Base-by-base conservation (phyloP, 53 echinoderm and acorn worm genomes). In the Temnopleurus reevesii region DNA sequence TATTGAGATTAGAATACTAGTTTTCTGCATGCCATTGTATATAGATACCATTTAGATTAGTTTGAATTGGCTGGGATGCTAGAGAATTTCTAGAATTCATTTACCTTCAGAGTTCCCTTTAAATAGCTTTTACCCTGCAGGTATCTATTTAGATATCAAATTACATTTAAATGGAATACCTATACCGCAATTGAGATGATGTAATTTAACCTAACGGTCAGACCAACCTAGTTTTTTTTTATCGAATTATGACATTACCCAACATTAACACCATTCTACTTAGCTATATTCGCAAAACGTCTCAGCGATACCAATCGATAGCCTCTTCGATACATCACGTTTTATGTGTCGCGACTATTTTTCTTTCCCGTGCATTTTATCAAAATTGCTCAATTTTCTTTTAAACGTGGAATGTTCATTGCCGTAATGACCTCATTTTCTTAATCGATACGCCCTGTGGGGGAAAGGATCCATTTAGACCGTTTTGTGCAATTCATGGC, bases 361-460 rank as follows among this genome's bases (percentile, higher is more conserved):
- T 63, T 17, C 34, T 56, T 63, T 63, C 63, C 33, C 63, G 63
- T 18, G 30, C 63, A 33, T 63, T 63, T 63, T 63, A 63, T 63
- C 63, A 30, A 63, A 63, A 63, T 63, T 63, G 63, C 63, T 31
- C 63, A 63, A 33, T 33, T 63, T 63, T n/a, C n/a, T n/a, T 18
- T 12, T 33, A 63, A 63, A 12, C 31, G 63, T 63, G 31, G 13
- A 33, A 63, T 63, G 63, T 33, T 63, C 63, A 34, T 9, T 63
- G 63, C 63, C 34, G 63, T 63, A 63, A 63, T 63, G 63, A 63
- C 63, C 63, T 34, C 63, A 63, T 63, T 63, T 63, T 34, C 63
- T 63, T 63, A 63, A 63, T 63, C 63, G 63, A 63, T 63, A 31
- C 1, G 63, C 63, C 63, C 34, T 34, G 31, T 12, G 63, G 63